phyloP scores from a whole-genome alignment of 2,113 vertebrate species.

The Dolichotis patagonum region DNA sequence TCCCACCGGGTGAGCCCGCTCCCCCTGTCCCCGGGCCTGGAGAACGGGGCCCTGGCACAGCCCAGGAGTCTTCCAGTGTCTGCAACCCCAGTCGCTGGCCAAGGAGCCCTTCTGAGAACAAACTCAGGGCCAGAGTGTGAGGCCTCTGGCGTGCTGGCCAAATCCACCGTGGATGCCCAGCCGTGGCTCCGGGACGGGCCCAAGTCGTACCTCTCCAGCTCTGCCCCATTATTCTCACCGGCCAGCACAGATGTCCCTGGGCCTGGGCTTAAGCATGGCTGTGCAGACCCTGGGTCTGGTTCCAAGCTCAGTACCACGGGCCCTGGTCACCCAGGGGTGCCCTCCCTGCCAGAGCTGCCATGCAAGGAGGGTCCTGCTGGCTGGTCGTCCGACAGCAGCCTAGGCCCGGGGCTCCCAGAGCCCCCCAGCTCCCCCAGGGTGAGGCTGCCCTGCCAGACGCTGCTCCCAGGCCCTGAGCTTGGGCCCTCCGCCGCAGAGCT shows the following conservation, averaged over 20 bases:
- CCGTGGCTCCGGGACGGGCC: constrained; percentile 76
- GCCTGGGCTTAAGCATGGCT: constrained; percentile 72
- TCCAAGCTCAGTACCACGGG: constrained; percentile 57
- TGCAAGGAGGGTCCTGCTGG: constrained; percentile 62
- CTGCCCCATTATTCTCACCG: not conserved
- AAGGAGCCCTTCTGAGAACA: constrained; percentile 52
- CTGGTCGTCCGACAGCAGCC: constrained; percentile 37
- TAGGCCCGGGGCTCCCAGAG: constrained; percentile 74
- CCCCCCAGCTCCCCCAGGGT: constrained; percentile 81
- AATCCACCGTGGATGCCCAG: constrained; percentile 28
- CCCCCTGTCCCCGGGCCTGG: not conserved
- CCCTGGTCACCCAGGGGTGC: constrained; percentile 17
- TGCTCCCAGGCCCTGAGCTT: constrained; percentile 85
- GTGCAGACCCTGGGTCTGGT: not conserved
- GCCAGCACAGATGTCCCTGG: constrained; percentile 61
- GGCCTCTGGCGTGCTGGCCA: not conserved
- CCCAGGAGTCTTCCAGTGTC: constrained; percentile 78
- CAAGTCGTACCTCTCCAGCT: constrained; percentile 70
- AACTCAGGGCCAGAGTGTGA: not conserved
- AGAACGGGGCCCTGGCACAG: constrained; percentile 44
- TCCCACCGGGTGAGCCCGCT: constrained; percentile 66
- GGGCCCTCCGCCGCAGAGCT: constrained; percentile 91
- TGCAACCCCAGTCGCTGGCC: constrained; percentile 28
- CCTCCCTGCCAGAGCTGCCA: constrained; percentile 59
- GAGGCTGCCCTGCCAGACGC: constrained; percentile 89